These are phyloP conservation scores for Poeciliopsis turneri DNA, from an alignment of 2,797 vertebrate species.

Conservation along the genomic window DNA sequence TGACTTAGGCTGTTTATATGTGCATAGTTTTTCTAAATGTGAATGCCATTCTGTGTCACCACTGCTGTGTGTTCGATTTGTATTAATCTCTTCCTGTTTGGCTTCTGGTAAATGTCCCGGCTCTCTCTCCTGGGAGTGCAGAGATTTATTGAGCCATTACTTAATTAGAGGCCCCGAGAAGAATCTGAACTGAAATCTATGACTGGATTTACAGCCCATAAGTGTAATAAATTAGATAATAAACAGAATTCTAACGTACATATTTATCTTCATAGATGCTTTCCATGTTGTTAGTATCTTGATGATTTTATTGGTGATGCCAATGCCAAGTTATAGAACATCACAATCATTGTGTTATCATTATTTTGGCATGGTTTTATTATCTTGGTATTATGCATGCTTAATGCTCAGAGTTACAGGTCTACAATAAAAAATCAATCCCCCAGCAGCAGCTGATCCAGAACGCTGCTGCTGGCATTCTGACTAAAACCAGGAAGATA, in stretches of 20 bases:
- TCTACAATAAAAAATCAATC: too few species aligned
- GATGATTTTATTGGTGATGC: slow-evolving; percentile 28
- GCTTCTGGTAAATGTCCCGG: slow-evolving; percentile 41
- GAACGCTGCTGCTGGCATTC: too few species aligned
- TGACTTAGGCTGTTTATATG: neutral
- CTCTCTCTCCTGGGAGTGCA: slow-evolving; percentile 25
- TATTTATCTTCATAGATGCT: slow-evolving; percentile 49
- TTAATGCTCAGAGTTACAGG: neutral
- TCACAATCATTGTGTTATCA: slow-evolving; percentile 11
- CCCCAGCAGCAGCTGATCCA: too few species aligned
- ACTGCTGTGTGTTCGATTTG: slow-evolving; percentile 28
- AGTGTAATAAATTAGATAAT: slow-evolving; percentile 49
- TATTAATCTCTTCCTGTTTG: slow-evolving; percentile 51
- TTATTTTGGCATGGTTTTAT: neutral
- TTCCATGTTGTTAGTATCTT: slow-evolving; percentile 46
- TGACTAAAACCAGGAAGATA: too few species aligned
- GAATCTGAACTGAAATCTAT: slow-evolving; percentile 63
- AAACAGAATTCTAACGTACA: slow-evolving; percentile 39
- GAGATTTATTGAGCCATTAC: slow-evolving; percentile 78
- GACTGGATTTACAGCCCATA: slow-evolving; percentile 56
- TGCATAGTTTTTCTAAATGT: slow-evolving; percentile 11
- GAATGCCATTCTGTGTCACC: slow-evolving; percentile 3
- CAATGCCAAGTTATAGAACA: slow-evolving; percentile 21
- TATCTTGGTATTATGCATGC: neutral
- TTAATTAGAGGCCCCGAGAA: slow-evolving; percentile 69